Base-by-base conservation (phyloP, 2,888 invertebrate species). In the Phorcus lineatus region DNA sequence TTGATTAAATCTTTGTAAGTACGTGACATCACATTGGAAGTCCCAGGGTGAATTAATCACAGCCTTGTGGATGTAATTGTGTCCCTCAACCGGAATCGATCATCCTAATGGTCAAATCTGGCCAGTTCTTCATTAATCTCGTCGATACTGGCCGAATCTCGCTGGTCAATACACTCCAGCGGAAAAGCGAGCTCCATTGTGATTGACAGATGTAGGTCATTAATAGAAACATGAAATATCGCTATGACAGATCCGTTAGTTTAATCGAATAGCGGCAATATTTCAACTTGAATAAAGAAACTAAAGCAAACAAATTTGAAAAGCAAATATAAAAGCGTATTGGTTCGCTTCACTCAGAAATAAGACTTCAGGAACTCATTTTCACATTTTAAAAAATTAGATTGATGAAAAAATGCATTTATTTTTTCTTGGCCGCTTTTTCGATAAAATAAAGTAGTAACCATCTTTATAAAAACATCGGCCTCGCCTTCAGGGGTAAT, bases 81-180 rank as follows among this genome's bases (percentile, higher is more conserved):
- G 70, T 70, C 40, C 40, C 70, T 70, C 36, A n/a, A 40, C 40
- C 40, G 70, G 70, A 70, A 70, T 70, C 24, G 70, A 70, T 70
- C 70, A 70, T 40, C 31, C 70, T 70, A 70, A 70, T 70, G 70
- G 70, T 70, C 70, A 70, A 70, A 70, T 70, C 70, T 70, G 70
- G 40, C 70, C 36, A 31, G 70, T n/a, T 70, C 70, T 70, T 70
- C 28, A 70, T 70, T 70, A 70, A 70, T 70, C 70, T 40, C 2
- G 40, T 24, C 24, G 57, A 57, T 57, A 22, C 57, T 47, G 47
- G 13, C 47, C 47, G 47, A 47, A 47, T 47, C 57, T 22, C 57
- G 19, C 70, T 70, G 70, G 70, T 70, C 70, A 70, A 70, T 70
- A 70, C 19, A 36, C 28, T 31, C 70, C 36, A 36, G 36, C 70